A percentile compares a stretch with the other conserved stretches of the same genome.
phyloP scores from a whole-genome alignment of 2,888 invertebrate genomes.

The Dynastes grantii region DNA sequence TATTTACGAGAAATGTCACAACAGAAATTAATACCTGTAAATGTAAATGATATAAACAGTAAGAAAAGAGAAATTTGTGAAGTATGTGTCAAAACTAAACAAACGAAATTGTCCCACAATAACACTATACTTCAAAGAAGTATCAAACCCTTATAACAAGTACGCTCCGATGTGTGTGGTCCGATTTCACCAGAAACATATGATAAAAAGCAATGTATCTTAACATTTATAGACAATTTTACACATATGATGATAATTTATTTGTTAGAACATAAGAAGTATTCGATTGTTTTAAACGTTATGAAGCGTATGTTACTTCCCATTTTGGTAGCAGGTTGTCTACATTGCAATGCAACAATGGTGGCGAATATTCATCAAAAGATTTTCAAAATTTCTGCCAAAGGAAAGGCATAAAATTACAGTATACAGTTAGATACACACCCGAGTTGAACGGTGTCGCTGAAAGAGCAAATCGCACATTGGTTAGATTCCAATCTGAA shows the following conservation, averaged over 20 bases:
- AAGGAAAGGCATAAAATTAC: background rate
- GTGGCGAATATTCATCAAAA: slow-evolving; percentile 51
- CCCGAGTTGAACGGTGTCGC: slow-evolving; percentile 17
- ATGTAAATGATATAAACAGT: background rate
- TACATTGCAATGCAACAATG: slow-evolving; percentile 50
- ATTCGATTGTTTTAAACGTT: slow-evolving; percentile 46
- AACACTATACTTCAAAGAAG: slow-evolving; percentile 22
- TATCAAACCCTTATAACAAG: slow-evolving; percentile 34
- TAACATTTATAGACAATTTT: slow-evolving; percentile 53
- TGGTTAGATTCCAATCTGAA: background rate
- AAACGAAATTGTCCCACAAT: slow-evolving; percentile 23
- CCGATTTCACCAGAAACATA: slow-evolving; percentile 46
- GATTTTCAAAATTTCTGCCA: slow-evolving; percentile 48
- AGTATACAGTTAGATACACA: background rate
- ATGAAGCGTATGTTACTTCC: slow-evolving; percentile 19
- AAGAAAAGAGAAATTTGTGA: slow-evolving; percentile 2
- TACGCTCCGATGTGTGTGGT: slow-evolving; percentile 50
- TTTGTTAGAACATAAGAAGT: slow-evolving; percentile 48
- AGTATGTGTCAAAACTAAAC: slow-evolving; percentile 4
- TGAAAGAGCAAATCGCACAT: slow-evolving; percentile 4
- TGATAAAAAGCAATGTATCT: slow-evolving; percentile 46
- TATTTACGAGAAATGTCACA: background rate
- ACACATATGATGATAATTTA: slow-evolving; percentile 47
- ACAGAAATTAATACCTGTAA: slow-evolving; percentile 24
- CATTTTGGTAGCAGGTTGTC: slow-evolving; percentile 21